Conservation (phyloP, 2,888 invertebrate species). For the Gandaritis pyraliata region DNA sequence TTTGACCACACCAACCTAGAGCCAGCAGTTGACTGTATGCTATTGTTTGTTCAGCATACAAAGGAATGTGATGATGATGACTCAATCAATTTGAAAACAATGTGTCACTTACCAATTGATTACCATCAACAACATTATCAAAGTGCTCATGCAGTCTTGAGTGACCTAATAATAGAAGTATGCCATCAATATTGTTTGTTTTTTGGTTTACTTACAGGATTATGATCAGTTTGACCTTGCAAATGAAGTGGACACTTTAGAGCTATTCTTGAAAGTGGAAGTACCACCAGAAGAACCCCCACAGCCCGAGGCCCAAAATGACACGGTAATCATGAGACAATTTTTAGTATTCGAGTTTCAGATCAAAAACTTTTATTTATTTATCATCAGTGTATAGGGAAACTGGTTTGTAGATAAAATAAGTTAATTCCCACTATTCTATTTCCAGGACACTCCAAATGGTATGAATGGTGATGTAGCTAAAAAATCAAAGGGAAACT, state of each 20-base stretch:
- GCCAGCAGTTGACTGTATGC: conserved; percentile 30
- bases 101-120: conserved; percentile 21
- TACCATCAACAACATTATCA: conserved; percentile 25
- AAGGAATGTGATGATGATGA: conserved; percentile 43
- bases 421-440: neutral
- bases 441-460: conserved; percentile 55
- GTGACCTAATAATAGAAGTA: conserved; percentile 22
- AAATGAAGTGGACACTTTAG: conserved; percentile 95
- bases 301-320: conserved; percentile 52
- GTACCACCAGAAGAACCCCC: conserved; percentile 77
- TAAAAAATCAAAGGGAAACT: conserved; percentile 63
- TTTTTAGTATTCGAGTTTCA: no score
- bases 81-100: conserved; percentile 33
- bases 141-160: conserved; percentile 5
- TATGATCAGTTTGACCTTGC: conserved; percentile 96
- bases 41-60: conserved; percentile 38
- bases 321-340: conserved; percentile 43
- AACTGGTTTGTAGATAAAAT: neutral
- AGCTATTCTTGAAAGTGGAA: conserved; percentile 92
- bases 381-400: neutral
- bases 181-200: conserved; percentile 18
- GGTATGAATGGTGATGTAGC: conserved; percentile 55
- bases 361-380: no score
- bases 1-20: conserved; percentile 12
- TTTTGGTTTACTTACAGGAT: conserved; percentile 85